Evolutionary conservation across 2,113 vertebrate genomes (phyloP), one percentile per base, ranked within the genome.

Genomic region (Tautogolabrus adspersus): DNA sequence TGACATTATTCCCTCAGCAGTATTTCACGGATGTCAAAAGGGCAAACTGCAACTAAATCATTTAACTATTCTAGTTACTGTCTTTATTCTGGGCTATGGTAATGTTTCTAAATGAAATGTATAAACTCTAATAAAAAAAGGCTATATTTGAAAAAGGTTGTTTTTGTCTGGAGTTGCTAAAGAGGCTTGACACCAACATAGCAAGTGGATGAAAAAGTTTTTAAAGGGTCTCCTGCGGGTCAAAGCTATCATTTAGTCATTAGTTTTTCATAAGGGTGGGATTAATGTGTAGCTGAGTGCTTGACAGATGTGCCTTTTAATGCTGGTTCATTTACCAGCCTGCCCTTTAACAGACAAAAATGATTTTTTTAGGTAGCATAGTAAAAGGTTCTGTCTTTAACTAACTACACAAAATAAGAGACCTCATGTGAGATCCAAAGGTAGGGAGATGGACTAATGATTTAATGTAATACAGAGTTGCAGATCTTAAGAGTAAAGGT

Each of bases 161-260:
- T 44, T 65, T 67, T 22, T 6, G 26, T 18, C 10, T 60, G 8
- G 0, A 42, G 34, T 73, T 75, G 37, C 26, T 18, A 58, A 65
- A 59, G 52, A 51, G 6, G 23, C 34, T 52, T 37, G 5, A 57
- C 11, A 55, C 21, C n/a, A 44, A 42, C 11, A 1, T 30, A 19
- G 70, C 19, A 54, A 60, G 22, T 64, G 23, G 19, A 10, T 66
- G 49, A 61, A 42, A 42, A 40, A 26, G 65, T 62, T 82, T 61
- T 82, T 79, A 23, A 71, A 64, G 23, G 63, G 81, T 88, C 74
- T 47, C 40, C 42, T 65, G 6, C 12, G 52, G 85, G 69, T 85
- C 70, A 85, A 22, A 26, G 65, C 65, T 83, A 60, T 90, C 76
- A 83, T 65, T 47, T 89, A 63, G 15, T 77, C 83, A 82, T 87